Evolutionary conservation across 2,113 vertebrate species (phyloP).

Genomic region (Pseudonaja textilis): DNA sequence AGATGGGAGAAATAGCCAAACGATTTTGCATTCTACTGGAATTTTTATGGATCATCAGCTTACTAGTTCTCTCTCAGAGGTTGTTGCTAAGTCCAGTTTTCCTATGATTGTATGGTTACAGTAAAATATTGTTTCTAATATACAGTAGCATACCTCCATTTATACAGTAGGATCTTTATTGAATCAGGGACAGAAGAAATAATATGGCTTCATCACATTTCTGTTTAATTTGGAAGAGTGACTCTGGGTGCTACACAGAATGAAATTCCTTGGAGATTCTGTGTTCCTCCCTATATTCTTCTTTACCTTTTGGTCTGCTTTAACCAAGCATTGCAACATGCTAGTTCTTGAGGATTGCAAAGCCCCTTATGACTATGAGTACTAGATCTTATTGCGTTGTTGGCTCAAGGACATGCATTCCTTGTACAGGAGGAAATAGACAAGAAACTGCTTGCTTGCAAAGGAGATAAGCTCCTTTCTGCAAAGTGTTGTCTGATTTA

Average conservation of each 20-base stretch:
- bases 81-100: background rate
- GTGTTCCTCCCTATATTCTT: background rate
- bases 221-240: background rate
- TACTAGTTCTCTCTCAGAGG: background rate
- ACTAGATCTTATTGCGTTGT: background rate
- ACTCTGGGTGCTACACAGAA: background rate
- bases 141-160: slow-evolving; percentile 15
- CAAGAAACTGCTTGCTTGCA: slow-evolving; percentile 12
- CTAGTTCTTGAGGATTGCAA: background rate
- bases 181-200: background rate
- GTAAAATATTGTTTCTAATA: background rate
- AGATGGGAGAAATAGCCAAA: background rate
- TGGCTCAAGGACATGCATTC: slow-evolving; percentile 11
- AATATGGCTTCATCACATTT: background rate
- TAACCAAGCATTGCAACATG: background rate
- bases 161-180: background rate
- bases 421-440: background rate
- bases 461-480: background rate
- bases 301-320: background rate
- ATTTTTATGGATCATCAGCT: background rate
- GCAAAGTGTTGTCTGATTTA: background rate
- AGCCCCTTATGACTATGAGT: background rate
- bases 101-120: background rate
- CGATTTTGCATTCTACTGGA: background rate
- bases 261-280: background rate